These are phyloP conservation scores for Antigone vipio DNA, from an alignment of 2,113 vertebrate species.

Conservation along the genomic window DNA sequence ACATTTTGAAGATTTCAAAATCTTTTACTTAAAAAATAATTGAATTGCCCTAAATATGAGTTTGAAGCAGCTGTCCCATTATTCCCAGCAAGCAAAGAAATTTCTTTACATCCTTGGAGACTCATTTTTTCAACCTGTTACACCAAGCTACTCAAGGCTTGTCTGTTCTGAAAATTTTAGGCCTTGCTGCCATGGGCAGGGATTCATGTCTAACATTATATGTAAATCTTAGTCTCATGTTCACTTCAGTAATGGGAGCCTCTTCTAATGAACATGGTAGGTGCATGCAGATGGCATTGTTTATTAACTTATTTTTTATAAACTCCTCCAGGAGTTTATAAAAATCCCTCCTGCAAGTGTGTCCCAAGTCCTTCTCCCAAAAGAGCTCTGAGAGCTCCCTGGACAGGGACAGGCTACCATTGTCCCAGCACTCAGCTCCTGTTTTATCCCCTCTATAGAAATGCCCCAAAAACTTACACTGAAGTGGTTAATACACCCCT, in stretches of 20 bases:
- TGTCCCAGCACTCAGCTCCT: background rate
- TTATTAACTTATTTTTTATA: background rate
- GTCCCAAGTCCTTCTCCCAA: background rate
- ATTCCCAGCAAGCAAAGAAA: background rate
- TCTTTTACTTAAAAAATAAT: background rate
- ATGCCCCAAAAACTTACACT: background rate
- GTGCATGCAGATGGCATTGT: background rate
- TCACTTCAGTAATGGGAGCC: background rate
- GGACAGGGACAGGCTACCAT: background rate
- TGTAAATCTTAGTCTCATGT: background rate
- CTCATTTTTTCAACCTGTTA: background rate
- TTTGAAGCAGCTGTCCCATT: background rate
- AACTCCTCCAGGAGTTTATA: background rate
- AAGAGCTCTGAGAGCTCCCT: background rate
- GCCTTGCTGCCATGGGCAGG: background rate
- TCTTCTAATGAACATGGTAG: background rate
- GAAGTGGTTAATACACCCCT: accelerated
- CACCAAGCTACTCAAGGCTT: background rate
- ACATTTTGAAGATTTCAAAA: background rate
- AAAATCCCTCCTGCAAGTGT: background rate
- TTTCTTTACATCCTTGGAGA: background rate
- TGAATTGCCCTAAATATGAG: background rate
- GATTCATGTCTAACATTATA: background rate
- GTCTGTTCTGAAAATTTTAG: background rate
- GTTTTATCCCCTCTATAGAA: background rate